These are phyloP conservation scores for Psix sp. DNA, from an alignment of 1,140 invertebrate species.

Conservation along the genomic window DNA sequence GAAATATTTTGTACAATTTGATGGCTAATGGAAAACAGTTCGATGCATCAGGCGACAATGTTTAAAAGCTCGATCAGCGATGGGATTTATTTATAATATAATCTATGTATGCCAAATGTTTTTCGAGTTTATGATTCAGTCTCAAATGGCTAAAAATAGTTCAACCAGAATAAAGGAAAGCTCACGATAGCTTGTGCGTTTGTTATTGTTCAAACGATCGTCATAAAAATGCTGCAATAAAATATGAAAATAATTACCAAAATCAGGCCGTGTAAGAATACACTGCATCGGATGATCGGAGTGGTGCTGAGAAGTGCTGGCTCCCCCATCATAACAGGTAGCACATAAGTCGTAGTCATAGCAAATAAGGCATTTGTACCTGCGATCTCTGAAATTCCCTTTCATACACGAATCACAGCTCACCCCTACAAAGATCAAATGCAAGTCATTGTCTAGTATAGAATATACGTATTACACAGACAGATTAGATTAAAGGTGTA, in stretches of 20 bases:
- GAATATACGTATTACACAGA: too few relatives aligned
- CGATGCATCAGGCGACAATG: too few relatives aligned
- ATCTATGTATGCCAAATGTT: slow-evolving; percentile 6
- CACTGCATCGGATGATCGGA: slow-evolving; percentile 99
- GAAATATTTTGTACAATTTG: too few relatives aligned
- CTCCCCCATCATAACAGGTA: slow-evolving; percentile 95
- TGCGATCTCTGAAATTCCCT: slow-evolving; percentile 96
- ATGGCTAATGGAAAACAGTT: too few relatives aligned
- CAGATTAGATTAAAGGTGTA: too few relatives aligned
- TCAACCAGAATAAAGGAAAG: slow-evolving; percentile 5
- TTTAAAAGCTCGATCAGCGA: slow-evolving; percentile 3
- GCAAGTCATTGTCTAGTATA: not conserved
- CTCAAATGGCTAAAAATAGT: slow-evolving; percentile 36
- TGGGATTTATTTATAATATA: slow-evolving; percentile 24
- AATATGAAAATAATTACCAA: slow-evolving; percentile 83
- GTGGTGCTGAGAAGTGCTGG: slow-evolving; percentile 93
- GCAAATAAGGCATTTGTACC: slow-evolving; percentile 99
- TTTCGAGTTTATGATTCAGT: slow-evolving; percentile 26
- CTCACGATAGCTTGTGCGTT: not conserved
- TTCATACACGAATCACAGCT: slow-evolving; percentile 99
- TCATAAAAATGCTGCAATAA: too few relatives aligned
- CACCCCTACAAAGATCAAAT: slow-evolving; percentile 81
- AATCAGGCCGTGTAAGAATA: slow-evolving; percentile 96
- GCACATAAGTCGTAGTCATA: slow-evolving; percentile 99
- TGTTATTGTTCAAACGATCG: too few relatives aligned